Base-by-base conservation (phyloP, 64 coral and sea anemone genomes). In the Actinia equina region DNA sequence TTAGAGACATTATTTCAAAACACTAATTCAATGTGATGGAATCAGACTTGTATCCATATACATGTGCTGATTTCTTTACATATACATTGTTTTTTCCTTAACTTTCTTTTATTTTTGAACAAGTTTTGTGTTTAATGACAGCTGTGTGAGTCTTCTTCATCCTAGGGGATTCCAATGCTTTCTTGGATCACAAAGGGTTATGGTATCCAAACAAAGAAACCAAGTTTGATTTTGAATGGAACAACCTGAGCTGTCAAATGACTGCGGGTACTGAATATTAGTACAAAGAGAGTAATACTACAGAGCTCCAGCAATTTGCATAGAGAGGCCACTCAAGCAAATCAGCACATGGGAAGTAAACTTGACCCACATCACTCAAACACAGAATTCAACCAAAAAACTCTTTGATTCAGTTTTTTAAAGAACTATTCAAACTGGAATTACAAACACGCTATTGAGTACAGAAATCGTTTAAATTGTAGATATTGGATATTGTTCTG, bases 331-430 rank as follows among this genome's bases (percentile, higher is more conserved):
- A 81, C 17, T 81, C 43, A 81, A 49, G 16, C 78, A 81, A 20
- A 81, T 46, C 78, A 81, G 78, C 78, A 81, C 78, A 81, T 81
- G 78, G 78, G 15, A n/a, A 52, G 13, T 30, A 3, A 74, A 74
- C 23, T 25, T 74, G 26, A 74, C 69, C n/a, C 69, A 74, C n/a
- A 74, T 30, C 26, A 74, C 27, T 74, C 69, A 26, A 74, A 74
- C n/a, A 74, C 69, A 74, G 25, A 30, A 37, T 37, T 12, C 8
- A 41, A 74, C 23, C 27, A 74, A 74, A 74, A 37, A 41, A 7
- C 3, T 0, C 15, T 37, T 74, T 2, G 3, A 41, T 65, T 20
- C n/a, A n/a, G 41, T 25, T 26, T 37, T 0, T 26, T 74, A 1
- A 74, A 74, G 2, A 74, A 74, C 25, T 14, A 74, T 23, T 74